Evolutionary conservation across 2,888 invertebrate genomes (phyloP).

Genomic region (Drymonia ruficornis): DNA sequence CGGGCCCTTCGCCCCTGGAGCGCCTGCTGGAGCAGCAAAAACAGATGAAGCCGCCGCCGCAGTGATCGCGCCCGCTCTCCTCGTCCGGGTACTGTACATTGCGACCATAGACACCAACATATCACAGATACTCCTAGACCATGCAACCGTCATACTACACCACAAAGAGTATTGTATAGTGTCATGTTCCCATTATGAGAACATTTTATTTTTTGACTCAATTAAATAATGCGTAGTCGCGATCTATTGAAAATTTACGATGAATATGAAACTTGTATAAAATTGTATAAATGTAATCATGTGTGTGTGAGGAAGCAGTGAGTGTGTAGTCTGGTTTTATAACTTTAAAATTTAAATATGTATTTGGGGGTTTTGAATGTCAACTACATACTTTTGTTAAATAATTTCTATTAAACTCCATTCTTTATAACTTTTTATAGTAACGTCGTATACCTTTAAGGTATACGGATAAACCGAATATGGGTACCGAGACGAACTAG

Average conservation of each 20-base stretch:
- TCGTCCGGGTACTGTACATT: neutral
- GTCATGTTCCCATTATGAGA: conserved; percentile 14
- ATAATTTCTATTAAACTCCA: too few species aligned
- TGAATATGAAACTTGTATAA: conserved; percentile 32
- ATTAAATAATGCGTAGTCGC: conserved; percentile 22
- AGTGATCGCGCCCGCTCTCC: conserved; percentile 43
- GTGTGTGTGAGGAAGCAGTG: conserved; percentile 22
- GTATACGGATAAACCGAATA: too few species aligned
- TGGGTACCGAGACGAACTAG: too few species aligned
- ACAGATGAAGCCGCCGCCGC: conserved; percentile 78
- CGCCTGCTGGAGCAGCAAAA: conserved; percentile 92
- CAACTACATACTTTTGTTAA: neutral
- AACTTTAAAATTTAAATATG: neutral
- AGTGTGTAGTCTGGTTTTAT: neutral
- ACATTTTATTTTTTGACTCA: too few species aligned
- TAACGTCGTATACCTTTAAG: too few species aligned
- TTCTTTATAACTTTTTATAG: too few species aligned
- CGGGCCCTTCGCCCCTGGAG: conserved; percentile 91
- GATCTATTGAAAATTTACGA: conserved; percentile 22
- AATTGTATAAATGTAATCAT: conserved; percentile 43
- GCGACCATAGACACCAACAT: neutral
- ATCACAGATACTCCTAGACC: neutral
- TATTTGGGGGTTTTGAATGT: neutral
- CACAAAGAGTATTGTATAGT: conserved; percentile 9
- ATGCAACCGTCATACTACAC: neutral